These are phyloP conservation scores for Baccha elongata DNA, from an alignment of 2,888 invertebrate species.

Conservation along the genomic window DNA sequence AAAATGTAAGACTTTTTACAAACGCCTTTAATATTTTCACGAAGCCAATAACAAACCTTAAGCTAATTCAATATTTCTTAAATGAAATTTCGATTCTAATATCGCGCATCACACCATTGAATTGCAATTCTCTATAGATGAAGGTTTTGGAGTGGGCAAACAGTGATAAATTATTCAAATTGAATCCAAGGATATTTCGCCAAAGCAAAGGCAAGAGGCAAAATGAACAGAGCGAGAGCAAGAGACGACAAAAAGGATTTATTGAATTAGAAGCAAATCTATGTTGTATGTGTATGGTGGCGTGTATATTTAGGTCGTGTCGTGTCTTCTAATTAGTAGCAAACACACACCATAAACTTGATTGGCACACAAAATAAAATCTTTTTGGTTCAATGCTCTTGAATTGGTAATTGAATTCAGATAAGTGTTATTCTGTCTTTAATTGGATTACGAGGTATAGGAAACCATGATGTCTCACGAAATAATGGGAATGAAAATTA, in stretches of 20 bases:
- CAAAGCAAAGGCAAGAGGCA: conserved; percentile 7
- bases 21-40: conserved; percentile 8
- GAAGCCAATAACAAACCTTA: background rate
- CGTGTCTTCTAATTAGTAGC: conserved; percentile 43
- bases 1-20: too few relatives aligned
- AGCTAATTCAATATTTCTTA: background rate
- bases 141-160: conserved; percentile 2
- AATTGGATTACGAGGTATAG: conserved; percentile 47
- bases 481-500: too few relatives aligned
- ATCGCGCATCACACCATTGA: background rate
- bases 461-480: too few relatives aligned
- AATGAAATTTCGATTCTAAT: conserved; percentile 15
- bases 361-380: conserved; percentile 28
- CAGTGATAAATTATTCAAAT: conserved; percentile 57
- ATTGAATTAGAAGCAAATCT: conserved; percentile 8
- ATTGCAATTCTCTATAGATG: conserved; percentile 19
- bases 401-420: conserved; percentile 46
- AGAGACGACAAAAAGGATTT: conserved; percentile 26
- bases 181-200: conserved; percentile 48
- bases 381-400: conserved; percentile 40
- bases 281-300: conserved; percentile 18
- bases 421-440: conserved; percentile 57
- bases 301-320: conserved; percentile 29
- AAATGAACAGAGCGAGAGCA: background rate
- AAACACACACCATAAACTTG: conserved; percentile 11